Percentiles rank a stretch among this genome's conserved stretches.
These are phyloP conservation scores for Micropoecilia bifurca DNA, from an alignment of 2,797 vertebrate genomes.

Conservation along the genomic window DNA sequence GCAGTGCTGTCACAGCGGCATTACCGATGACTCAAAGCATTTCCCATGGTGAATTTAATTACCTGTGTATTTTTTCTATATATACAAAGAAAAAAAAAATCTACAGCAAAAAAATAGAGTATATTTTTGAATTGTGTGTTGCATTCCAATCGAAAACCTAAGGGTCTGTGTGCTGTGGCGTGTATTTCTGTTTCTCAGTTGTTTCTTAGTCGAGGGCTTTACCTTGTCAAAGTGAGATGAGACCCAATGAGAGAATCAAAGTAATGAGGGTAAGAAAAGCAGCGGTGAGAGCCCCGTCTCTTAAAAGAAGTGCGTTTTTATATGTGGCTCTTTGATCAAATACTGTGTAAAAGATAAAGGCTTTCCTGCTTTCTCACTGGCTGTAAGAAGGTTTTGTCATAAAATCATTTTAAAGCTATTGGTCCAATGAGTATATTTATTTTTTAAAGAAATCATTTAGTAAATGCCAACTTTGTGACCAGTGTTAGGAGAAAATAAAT, in stretches of 20 bases:
- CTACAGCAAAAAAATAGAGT: slow-evolving; percentile 65
- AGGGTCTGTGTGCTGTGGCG: slow-evolving; percentile 74
- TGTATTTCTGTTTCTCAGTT: slow-evolving; percentile 71
- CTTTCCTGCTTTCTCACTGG: slow-evolving; percentile 62
- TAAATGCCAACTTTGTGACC: slow-evolving; percentile 65
- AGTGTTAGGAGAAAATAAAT: slow-evolving; percentile 56
- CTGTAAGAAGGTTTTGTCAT: slow-evolving; percentile 43
- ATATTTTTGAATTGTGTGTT: slow-evolving; percentile 82
- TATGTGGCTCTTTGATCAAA: slow-evolving; percentile 84
- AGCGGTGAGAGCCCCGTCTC: slow-evolving; percentile 46
- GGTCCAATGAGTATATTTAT: slow-evolving; percentile 45
- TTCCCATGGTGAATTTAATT: slow-evolving; percentile 51
- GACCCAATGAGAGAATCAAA: slow-evolving; percentile 44
- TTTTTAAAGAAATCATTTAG: slow-evolving; percentile 60
- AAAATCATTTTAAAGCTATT: slow-evolving; percentile 48
- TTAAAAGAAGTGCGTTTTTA: slow-evolving; percentile 69
- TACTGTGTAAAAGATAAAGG: slow-evolving; percentile 77
- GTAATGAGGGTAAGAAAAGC: slow-evolving; percentile 38
- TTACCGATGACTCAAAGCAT: slow-evolving; percentile 57
- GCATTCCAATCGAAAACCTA: slow-evolving; percentile 70
- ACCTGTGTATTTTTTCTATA: slow-evolving; percentile 75
- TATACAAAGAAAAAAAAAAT: slow-evolving; percentile 52
- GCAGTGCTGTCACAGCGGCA: slow-evolving; percentile 41
- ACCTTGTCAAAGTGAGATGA: slow-evolving; percentile 34
- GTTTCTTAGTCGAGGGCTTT: slow-evolving; percentile 64